A percentile compares a stretch with the other conserved stretches of the same genome.
Conservation (phyloP, 2,797 vertebrate genomes). For the Petrocephalus sullivani region DNA sequence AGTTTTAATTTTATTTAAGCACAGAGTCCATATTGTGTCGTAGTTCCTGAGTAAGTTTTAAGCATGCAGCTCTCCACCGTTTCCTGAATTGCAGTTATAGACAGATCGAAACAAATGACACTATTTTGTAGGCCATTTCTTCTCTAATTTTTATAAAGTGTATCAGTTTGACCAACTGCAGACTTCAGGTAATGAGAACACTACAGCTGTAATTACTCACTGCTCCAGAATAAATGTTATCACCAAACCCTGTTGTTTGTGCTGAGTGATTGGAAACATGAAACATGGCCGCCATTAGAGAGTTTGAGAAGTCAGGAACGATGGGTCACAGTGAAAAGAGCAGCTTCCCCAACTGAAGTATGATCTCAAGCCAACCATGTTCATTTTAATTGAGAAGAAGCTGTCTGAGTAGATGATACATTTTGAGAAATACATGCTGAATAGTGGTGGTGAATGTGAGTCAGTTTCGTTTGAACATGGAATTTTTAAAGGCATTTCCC, state of each 20-base stretch:
- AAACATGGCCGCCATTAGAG: too few species aligned
- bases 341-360: neutral
- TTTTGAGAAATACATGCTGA: neutral
- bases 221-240: slow-evolving; percentile 43
- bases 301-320: too few species aligned
- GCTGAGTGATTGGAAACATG: neutral
- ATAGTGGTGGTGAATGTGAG: neutral
- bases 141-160: slow-evolving; percentile 49
- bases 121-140: slow-evolving; percentile 47
- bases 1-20: slow-evolving; percentile 49
- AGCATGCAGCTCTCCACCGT: slow-evolving; percentile 39
- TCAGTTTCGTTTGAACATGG: neutral
- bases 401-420: neutral
- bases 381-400: neutral
- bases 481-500: neutral
- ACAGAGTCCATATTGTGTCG: slow-evolving; percentile 43
- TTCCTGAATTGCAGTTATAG: slow-evolving; percentile 28
- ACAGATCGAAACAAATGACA: slow-evolving; percentile 36
- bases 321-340: neutral
- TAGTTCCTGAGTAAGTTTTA: slow-evolving; percentile 38
- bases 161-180: slow-evolving; percentile 53
- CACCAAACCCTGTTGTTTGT: slow-evolving; percentile 48
- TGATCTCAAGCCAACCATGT: neutral
- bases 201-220: slow-evolving; percentile 82
- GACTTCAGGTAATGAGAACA: slow-evolving; percentile 69